Evolutionary conservation across 2,113 vertebrate species (phyloP).

Genomic region (Choloepus hoffmanni): DNA sequence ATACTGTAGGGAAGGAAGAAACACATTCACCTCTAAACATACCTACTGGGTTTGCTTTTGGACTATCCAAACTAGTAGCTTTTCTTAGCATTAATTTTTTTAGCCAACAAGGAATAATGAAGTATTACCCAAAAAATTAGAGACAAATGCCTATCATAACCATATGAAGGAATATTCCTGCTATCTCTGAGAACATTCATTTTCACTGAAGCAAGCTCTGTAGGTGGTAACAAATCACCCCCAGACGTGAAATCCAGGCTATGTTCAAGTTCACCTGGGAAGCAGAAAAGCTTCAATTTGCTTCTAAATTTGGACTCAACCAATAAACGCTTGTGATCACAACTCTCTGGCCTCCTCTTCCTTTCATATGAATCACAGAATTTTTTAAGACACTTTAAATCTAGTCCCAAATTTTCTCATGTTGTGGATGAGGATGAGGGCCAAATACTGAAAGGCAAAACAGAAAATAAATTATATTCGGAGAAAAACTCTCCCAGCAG

Average conservation of each 20-base stretch:
- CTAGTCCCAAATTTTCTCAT: conserved; percentile 40
- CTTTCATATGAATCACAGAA: conserved; percentile 36
- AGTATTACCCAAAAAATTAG: neutral
- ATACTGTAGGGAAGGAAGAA: conserved; percentile 28
- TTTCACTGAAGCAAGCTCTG: conserved; percentile 56
- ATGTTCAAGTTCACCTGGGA: conserved; percentile 54
- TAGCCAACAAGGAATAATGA: conserved; percentile 33
- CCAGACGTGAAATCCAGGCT: conserved; percentile 62
- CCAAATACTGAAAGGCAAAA: conserved; percentile 56
- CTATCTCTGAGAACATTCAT: conserved; percentile 52
- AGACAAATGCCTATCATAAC: conserved; percentile 61
- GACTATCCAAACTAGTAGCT: conserved; percentile 15
- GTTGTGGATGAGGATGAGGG: conserved; percentile 17
- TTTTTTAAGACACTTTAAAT: conserved; percentile 52
- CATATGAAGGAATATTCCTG: neutral
- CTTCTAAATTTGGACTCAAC: conserved; percentile 68
- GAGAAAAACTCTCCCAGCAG: conserved; percentile 58
- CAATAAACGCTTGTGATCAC: conserved; percentile 67
- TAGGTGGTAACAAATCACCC: conserved; percentile 62
- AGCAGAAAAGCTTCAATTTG: conserved; percentile 48
- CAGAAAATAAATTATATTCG: conserved; percentile 54
- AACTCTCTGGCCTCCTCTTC: conserved; percentile 54
- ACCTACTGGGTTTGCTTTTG: conserved; percentile 18
- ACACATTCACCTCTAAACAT: neutral
- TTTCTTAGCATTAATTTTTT: conserved; percentile 46